Base-by-base conservation (phyloP, 2,888 invertebrate species). In the Aphelenchoides bicaudatus region DNA sequence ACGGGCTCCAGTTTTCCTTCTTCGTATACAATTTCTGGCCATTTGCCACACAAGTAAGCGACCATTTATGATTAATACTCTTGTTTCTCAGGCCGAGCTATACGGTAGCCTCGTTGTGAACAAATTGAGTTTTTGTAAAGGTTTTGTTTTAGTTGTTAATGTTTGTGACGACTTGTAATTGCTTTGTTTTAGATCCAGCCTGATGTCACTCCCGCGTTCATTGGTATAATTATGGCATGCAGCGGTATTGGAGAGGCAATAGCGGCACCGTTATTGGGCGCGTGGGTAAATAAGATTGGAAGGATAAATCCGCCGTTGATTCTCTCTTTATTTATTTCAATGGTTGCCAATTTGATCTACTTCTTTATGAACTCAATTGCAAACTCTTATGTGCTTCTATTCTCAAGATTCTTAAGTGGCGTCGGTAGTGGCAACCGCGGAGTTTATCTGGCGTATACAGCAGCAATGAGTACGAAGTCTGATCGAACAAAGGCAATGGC, bases 1-100 rank as follows among this genome's bases (percentile, higher is more conserved):
- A 68, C 46, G 68, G 67, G 4, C 54, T 68, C 29, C 68, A 68
- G 31, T 68, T 65, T 48, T 51, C 62, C 46, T 68, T 68, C 59
- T 67, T 69, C 56, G 65, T 68, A 21, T 69, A 61, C 62, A 59
- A 52, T 16, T 66, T 68, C 54, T 68, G 65, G 65, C 76, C 76
- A n/a, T 65, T 71, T 61, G 71, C 75, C 47, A 73, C 65, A 52
- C 65, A 62, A 34, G 51, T 39, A 48, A 29, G 3, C 13, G 1
- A 25, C 52, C 27, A 43, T 55, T 43, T 2, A 28, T 27, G 30
- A 5, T 8, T 13, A 28, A 50, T 31, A 23, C 46, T 38, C 27
- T 31, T 31, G 47, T 8, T 21, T 28, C 50, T 4, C 34, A 10
- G 34, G n/a, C 34, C 34, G 34, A n/a, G n/a, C 34, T n/a, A 10